A percentile compares a stretch with the other conserved stretches of the same genome.
Conservation (phyloP, 2,797 vertebrate species). For the Chaunax sp. region DNA sequence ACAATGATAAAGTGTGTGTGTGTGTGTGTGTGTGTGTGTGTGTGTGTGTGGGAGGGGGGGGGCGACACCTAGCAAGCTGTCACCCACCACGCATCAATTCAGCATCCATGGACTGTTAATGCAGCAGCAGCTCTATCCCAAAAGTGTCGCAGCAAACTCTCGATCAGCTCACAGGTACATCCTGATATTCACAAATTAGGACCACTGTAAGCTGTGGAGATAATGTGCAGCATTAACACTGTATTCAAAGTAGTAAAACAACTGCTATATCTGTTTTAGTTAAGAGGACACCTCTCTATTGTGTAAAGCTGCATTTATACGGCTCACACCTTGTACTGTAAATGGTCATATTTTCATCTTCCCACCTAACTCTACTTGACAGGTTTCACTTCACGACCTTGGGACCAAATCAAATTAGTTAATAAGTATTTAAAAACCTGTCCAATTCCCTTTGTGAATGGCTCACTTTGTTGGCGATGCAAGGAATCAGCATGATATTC, state of each 20-base stretch:
- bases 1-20: slow-evolving; percentile 30
- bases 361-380: slow-evolving; percentile 7
- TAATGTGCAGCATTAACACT: not conserved
- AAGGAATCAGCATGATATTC: not conserved
- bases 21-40: too few species aligned
- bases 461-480: too few species aligned
- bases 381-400: not conserved
- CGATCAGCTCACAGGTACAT: slow-evolving; percentile 1
- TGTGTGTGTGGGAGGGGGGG: too few species aligned
- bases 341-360: slow-evolving; percentile 3
- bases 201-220: not conserved
- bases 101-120: slow-evolving; percentile 24
- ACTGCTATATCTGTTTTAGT: slow-evolving; percentile 18
- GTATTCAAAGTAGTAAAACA: slow-evolving; percentile 4
- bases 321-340: not conserved
- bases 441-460: too few species aligned
- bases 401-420: slow-evolving; percentile 30
- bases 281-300: slow-evolving; percentile 28
- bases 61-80: slow-evolving; percentile 15
- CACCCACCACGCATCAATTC: slow-evolving; percentile 30
- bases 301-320: slow-evolving; percentile 1
- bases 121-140: slow-evolving; percentile 9
- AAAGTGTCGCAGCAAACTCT: slow-evolving; percentile 13
- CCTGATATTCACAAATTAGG: slow-evolving; percentile 3
- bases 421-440: slow-evolving; percentile 37